phyloP scores from a whole-genome alignment of 2,113 vertebrate genomes.

The Panthera tigris region DNA sequence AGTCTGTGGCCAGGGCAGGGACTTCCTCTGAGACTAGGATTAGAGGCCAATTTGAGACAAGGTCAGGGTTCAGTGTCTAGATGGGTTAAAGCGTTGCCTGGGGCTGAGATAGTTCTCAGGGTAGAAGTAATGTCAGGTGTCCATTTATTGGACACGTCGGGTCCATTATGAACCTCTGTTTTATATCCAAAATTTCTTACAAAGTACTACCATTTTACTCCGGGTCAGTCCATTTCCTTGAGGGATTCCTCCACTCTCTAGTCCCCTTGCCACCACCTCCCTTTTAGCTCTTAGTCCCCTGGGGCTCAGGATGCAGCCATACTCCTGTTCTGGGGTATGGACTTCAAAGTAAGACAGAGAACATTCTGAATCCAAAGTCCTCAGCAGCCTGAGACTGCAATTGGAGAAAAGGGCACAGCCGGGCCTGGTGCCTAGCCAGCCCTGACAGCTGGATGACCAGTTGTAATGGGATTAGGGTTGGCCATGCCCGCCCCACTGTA shows the following conservation, averaged over 20 bases:
- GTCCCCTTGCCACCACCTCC: neutral
- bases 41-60: neutral
- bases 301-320: neutral
- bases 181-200: neutral
- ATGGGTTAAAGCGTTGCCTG: neutral
- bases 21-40: neutral
- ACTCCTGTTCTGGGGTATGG: neutral
- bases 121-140: neutral
- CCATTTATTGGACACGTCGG: no score
- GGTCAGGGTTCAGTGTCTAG: neutral
- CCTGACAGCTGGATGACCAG: slow-evolving; percentile 63
- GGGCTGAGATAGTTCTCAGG: neutral
- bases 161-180: neutral
- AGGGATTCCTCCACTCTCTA: neutral
- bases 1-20: neutral
- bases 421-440: slow-evolving; percentile 44
- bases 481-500: neutral
- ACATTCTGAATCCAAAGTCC: neutral
- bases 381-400: neutral
- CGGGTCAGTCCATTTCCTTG: neutral
- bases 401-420: neutral
- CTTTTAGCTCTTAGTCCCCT: neutral
- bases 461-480: slow-evolving; percentile 69
- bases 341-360: neutral
- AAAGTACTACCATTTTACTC: neutral